Evolutionary conservation across 2,888 invertebrate species (phyloP), one percentile per base, ranked within the genome.

Genomic region (Ormyrus pomaceus): DNA sequence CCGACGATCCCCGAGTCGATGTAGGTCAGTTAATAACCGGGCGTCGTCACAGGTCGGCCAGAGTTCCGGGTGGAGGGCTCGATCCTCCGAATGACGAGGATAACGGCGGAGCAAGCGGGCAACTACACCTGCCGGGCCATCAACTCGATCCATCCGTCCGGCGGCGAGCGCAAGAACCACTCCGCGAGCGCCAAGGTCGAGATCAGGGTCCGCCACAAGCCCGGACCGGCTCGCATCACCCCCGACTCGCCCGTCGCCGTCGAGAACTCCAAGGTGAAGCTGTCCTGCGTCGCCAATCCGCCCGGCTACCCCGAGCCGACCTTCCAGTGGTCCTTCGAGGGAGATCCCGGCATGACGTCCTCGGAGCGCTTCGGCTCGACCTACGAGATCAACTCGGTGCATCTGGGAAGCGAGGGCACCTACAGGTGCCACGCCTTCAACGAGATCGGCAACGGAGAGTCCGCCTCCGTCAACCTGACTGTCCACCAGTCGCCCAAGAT

Each of bases 251-350:
- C 97, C 0, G 94, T 96, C 64, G 96, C 96, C 5, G 95, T 95
- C 77, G 97, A 97, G 87, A 96, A 96, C 2, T 93, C 95, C 4
- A 94, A 95, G 0, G 96, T 96, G 1, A 96, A 96, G 2, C 92
- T 97, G 11, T 96, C 96, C 0, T 98, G 98, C 88, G 95, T 94
- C 59, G 96, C 97, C 0, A 95, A 94, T 83, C 98, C 98, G 0
- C 96, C 97, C 0, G 98, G 98, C n/a, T 97, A 96, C 95, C 98
- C 98, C 0, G 95, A 95, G 46, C 97, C 98, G 0, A 95, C 96
- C 87, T 98, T 95, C 91, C 93, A 96, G 78, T 98, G 98, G 98
- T 96, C 96, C 93, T 93, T 95, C 75, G 95, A 96, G 86, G 94
- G 94, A 81, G 93, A 92, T 2, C 93, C 93, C 5, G 93, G 94